Evolutionary conservation across 2,113 vertebrate genomes (phyloP).

Genomic region (Clarias batrachus): DNA sequence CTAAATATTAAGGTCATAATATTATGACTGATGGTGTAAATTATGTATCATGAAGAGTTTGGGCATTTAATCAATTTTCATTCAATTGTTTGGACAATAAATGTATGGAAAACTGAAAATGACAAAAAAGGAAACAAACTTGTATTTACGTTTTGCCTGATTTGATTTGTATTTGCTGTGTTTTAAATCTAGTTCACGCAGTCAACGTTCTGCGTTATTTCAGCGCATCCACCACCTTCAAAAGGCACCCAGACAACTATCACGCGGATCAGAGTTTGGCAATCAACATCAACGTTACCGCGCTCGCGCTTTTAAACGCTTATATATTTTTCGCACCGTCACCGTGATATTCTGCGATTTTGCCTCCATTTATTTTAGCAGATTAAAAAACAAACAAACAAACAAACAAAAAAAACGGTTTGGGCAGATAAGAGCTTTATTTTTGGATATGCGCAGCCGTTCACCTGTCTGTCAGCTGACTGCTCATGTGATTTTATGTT

Average conservation of each 20-base stretch:
- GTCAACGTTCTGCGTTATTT: background rate
- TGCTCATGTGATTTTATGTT: background rate
- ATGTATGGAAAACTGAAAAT: background rate
- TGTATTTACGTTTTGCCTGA: background rate
- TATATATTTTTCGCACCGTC: background rate
- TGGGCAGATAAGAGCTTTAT: background rate
- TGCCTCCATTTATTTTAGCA: no score
- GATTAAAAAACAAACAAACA: no score
- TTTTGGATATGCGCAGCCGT: background rate
- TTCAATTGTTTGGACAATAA: background rate
- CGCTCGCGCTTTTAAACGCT: background rate
- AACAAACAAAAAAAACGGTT: no score
- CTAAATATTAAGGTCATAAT: no score
- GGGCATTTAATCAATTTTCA: background rate
- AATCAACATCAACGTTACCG: background rate
- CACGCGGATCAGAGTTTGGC: no score
- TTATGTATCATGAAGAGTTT: background rate
- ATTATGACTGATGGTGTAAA: no score
- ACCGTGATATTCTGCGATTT: no score
- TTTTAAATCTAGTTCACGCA: no score
- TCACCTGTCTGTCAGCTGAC: conserved; percentile 28
- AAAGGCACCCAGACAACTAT: background rate
- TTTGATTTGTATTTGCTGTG: background rate
- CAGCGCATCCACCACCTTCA: background rate
- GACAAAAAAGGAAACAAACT: background rate